Evolutionary conservation across 2,113 vertebrate species (phyloP).

Genomic region (Elaphurus davidianus): DNA sequence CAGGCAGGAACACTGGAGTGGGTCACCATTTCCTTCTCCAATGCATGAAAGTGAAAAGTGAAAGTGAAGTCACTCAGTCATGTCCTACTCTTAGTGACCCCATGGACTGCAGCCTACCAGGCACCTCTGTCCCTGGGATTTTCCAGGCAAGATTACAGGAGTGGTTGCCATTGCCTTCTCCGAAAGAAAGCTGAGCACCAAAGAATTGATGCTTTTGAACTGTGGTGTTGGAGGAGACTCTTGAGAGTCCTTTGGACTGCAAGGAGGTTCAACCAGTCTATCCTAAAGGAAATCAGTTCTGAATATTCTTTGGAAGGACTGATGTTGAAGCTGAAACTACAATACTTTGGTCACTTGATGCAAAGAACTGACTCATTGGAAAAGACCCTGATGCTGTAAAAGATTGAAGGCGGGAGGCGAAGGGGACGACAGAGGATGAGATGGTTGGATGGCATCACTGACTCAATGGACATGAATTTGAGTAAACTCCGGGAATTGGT

Average conservation of each 20-base stretch:
- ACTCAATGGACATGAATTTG: background rate
- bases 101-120: too few relatives aligned
- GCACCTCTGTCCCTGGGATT: too few relatives aligned
- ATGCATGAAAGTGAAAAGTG: too few relatives aligned
- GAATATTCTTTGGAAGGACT: background rate
- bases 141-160: too few relatives aligned
- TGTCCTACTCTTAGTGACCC: too few relatives aligned
- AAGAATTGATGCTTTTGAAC: background rate
- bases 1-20: too few relatives aligned
- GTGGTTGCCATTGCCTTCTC: too few relatives aligned
- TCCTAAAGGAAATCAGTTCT: background rate
- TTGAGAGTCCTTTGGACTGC: background rate
- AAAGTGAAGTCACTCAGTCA: too few relatives aligned
- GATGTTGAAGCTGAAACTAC: background rate
- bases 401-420: background rate
- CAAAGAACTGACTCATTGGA: background rate
- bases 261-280: background rate
- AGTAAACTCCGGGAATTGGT: background rate
- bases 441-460: background rate
- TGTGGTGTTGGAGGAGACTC: background rate
- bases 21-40: too few relatives aligned
- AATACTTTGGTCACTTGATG: background rate
- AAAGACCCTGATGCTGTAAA: background rate
- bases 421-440: background rate
- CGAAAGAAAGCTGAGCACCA: background rate